Conservation (phyloP, 2,797 vertebrate genomes). For the Malacoctenus gilli region DNA sequence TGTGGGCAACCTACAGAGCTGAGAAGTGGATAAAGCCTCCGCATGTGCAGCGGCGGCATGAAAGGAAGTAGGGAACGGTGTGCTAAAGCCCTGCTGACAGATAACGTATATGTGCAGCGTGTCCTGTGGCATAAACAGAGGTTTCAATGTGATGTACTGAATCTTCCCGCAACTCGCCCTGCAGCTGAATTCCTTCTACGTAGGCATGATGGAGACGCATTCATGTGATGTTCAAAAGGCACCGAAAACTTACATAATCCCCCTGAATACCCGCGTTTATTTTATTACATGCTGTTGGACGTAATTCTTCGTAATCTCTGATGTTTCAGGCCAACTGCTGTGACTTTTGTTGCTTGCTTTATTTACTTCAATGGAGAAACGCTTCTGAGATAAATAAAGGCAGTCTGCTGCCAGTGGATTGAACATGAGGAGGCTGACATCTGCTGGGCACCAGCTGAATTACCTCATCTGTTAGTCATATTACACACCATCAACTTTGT, state of each 20-base stretch:
- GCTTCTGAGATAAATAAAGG: not conserved
- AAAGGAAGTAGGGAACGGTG: slow-evolving; percentile 4
- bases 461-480: too few species aligned
- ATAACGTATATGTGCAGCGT: not conserved
- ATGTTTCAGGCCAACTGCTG: not conserved
- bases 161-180: not conserved
- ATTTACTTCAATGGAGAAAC: slow-evolving; percentile 4
- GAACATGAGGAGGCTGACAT: slow-evolving; percentile 56
- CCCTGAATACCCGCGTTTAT: not conserved
- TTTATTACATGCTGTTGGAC: not conserved
- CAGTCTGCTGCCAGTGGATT: slow-evolving; percentile 5
- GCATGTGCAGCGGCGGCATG: not conserved
- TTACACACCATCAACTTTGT: too few species aligned
- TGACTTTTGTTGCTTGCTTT: slow-evolving; percentile 7
- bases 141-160: slow-evolving; percentile 6
- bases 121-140: slow-evolving; percentile 2
- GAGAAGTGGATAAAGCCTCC: not conserved
- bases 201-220: not conserved
- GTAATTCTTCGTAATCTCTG: too few species aligned
- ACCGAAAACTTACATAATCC: not conserved
- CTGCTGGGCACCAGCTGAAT: slow-evolving; percentile 56
- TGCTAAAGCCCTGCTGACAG: slow-evolving; percentile 11
- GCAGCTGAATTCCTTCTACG: not conserved
- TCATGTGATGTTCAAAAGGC: not conserved
- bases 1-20: slow-evolving; percentile 11